Conservation (phyloP, 2,888 invertebrate genomes). For the Scaptomyza caliginosa region DNA sequence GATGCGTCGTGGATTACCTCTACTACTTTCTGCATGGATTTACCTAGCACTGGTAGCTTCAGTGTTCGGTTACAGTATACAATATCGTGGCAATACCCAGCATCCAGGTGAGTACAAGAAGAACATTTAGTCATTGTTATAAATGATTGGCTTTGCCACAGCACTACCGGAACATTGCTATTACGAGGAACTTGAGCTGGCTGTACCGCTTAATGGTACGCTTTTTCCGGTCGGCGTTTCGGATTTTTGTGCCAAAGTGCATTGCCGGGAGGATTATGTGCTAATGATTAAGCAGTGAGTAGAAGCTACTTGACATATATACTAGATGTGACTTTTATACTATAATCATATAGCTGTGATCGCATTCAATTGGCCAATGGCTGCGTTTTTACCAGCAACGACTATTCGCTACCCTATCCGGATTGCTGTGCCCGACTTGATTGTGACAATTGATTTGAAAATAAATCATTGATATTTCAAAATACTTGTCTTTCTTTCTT, state of each 20-base stretch:
- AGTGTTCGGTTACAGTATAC: constrained; percentile 44
- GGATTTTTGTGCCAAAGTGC: constrained; percentile 57
- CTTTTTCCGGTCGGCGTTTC: constrained; percentile 54
- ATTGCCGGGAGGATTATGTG: constrained; percentile 74
- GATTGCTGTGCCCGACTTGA: constrained; percentile 56
- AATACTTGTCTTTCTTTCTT: too few relatives aligned
- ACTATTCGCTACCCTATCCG: constrained; percentile 67
- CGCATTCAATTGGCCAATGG: constrained; percentile 40
- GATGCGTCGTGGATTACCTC: constrained; percentile 21
- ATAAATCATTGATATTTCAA: too few relatives aligned
- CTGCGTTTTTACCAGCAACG: constrained; percentile 51
- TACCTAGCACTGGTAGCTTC: neutral
- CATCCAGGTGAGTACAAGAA: constrained; percentile 59
- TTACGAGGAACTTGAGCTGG: constrained; percentile 66
- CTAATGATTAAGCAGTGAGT: constrained; percentile 76
- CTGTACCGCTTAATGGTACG: constrained; percentile 58
- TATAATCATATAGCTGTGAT: constrained; percentile 60
- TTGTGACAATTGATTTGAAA: constrained; percentile 34
- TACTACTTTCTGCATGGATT: neutral
- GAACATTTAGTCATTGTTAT: too few relatives aligned
- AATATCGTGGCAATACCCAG: constrained; percentile 67
- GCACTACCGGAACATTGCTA: constrained; percentile 60
- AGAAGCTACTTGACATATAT: neutral
- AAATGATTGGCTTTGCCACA: constrained; percentile 1
- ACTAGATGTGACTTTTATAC: neutral